Evolutionary conservation across 2,113 vertebrate genomes (phyloP).

Genomic region (Ciconia stormi): DNA sequence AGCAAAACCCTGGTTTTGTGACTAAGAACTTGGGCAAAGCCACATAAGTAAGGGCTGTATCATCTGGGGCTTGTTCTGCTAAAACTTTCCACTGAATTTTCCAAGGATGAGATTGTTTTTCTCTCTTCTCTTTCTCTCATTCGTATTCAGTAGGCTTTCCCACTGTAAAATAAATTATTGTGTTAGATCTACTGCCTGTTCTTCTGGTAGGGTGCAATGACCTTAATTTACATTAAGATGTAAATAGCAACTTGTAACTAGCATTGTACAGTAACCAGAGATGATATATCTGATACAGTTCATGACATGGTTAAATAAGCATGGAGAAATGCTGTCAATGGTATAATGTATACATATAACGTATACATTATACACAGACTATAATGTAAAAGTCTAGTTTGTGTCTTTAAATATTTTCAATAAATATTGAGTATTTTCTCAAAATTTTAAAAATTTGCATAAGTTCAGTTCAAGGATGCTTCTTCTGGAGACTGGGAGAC

Average conservation of each 20-base stretch:
- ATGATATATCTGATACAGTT: not conserved
- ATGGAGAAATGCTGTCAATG: not conserved
- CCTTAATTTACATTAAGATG: not conserved
- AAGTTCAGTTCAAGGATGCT: not conserved
- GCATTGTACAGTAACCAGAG: not conserved
- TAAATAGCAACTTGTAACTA: not conserved
- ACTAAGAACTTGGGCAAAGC: not conserved
- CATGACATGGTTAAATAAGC: not conserved
- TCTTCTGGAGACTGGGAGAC: not conserved
- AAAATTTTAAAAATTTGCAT: not conserved
- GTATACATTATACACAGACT: not conserved
- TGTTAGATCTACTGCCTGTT: not conserved
- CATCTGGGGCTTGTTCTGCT: not conserved
- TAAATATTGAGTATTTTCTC: not conserved
- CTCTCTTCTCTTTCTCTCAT: too few relatives aligned
- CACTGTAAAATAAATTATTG: not conserved
- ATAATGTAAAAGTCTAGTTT: not conserved
- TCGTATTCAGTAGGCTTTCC: not conserved
- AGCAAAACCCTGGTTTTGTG: not conserved
- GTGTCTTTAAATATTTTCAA: not conserved
- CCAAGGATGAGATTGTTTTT: not conserved
- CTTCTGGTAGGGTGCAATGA: not conserved
- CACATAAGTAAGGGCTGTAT: not conserved
- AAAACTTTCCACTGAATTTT: constrained; percentile 22
- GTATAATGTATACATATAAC: too few relatives aligned